Evolutionary conservation across 2,888 invertebrate species (phyloP), one percentile per base, ranked within the genome.

Genomic region (Chrysomela aeneicollis): DNA sequence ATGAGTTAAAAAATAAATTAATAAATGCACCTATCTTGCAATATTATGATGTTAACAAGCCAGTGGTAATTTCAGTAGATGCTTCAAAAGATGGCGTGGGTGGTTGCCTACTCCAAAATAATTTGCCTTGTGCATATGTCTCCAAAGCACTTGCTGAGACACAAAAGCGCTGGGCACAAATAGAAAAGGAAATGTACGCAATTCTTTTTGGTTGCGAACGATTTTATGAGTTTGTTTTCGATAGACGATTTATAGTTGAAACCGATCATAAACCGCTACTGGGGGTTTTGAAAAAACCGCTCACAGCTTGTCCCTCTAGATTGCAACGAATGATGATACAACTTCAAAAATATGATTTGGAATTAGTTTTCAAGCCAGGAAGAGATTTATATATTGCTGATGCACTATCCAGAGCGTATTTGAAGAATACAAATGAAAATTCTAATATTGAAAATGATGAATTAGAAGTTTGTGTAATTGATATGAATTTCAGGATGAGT

Each of bases 51-150:
- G 42, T 46, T 2, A 6, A n/a, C 5, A 58, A 58, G 26, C 58
- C 58, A 12, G 49, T 58, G 85, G 86, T 85, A 85, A 86, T 86
- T 87, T 87, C 53, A 1, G 61, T 60, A 49, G 66, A 66, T 58
- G 26, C 58, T 0, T 30, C 30, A 3, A 58, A 58, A 18, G 49
- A 58, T 10, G 47, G 58, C 35, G 51, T 68, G 64, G 67, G 61
- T 5, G 67, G 54, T 12, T 35, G 30, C 10, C n/a, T 59, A 42
- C 18, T 60, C 17, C 66, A 66, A 66, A 47, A 64, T 18, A 53
- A 46, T 12, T 22, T 32, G n/a, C 55, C 64, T 21, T 37, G 32
- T 53, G 55, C 42, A 6, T 64, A 64, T 54, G 59, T 26, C 6
- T 26, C 26, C 26, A 26, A 26, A 26, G 26, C 26, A 5, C 26